phyloP scores from a whole-genome alignment of 2,888 invertebrate species.

The Andrena marginata region DNA sequence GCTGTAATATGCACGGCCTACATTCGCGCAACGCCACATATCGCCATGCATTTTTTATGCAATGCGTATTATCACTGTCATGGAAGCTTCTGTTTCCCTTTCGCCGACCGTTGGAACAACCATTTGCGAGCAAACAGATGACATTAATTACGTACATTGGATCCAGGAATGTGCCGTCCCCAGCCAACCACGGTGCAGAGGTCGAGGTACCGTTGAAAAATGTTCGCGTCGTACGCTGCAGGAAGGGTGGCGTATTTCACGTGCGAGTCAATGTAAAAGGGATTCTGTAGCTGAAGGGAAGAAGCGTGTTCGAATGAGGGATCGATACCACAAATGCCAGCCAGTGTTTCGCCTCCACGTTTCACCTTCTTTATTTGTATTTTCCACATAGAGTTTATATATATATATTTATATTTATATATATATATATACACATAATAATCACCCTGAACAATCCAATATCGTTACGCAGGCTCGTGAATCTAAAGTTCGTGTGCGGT shows the following conservation, averaged over 20 bases:
- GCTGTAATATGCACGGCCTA: no score
- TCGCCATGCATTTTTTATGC: background rate
- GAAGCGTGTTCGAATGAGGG: background rate
- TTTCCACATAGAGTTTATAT: slow-evolving; percentile 67
- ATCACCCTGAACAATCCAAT: slow-evolving; percentile 79
- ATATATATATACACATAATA: slow-evolving; percentile 57
- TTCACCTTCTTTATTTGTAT: slow-evolving; percentile 56
- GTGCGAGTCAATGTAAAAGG: slow-evolving; percentile 64
- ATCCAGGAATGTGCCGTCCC: slow-evolving; percentile 65
- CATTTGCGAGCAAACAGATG: slow-evolving; percentile 6
- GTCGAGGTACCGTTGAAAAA: slow-evolving; percentile 55
- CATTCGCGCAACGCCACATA: background rate
- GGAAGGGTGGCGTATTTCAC: slow-evolving; percentile 70
- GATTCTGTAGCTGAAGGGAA: slow-evolving; percentile 64
- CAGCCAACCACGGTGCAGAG: slow-evolving; percentile 71
- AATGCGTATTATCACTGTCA: no score
- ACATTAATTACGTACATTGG: slow-evolving; percentile 52
- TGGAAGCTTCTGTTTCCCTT: background rate
- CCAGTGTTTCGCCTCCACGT: slow-evolving; percentile 9
- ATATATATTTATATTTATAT: slow-evolving; percentile 10
- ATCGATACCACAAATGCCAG: background rate
- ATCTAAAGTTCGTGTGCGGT: slow-evolving; percentile 75
- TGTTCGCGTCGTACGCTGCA: slow-evolving; percentile 36
- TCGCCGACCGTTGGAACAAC: background rate
- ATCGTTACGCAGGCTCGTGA: slow-evolving; percentile 75